Conservation (phyloP, 1,140 invertebrate species). For the Lasioglossum baleicum region DNA sequence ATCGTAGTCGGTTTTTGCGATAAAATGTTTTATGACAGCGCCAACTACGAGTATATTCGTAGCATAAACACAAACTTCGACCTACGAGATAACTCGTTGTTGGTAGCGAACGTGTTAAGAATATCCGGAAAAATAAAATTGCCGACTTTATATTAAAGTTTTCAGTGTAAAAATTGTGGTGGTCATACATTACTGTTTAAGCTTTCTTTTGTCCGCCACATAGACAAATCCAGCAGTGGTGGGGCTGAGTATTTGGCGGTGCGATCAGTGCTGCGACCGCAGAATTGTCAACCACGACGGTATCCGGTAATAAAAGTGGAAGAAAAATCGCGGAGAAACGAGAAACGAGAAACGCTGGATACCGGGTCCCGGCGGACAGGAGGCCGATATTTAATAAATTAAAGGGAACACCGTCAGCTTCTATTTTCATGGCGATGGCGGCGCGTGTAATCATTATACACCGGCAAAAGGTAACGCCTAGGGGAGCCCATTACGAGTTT, state of each 20-base stretch:
- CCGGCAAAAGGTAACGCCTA: constrained; percentile 54
- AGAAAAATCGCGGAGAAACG: not conserved
- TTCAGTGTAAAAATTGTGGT: no score
- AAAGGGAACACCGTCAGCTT: constrained; percentile 31
- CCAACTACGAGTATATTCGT: no score
- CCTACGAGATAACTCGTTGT: no score
- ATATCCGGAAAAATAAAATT: no score
- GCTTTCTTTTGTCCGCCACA: no score
- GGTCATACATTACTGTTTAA: no score
- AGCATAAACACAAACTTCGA: no score
- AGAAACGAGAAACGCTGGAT: not conserved
- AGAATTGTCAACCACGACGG: not conserved
- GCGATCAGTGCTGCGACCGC: not conserved
- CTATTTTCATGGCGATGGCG: constrained; percentile 42
- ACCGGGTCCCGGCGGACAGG: not conserved
- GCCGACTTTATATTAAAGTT: no score
- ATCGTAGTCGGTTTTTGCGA: no score
- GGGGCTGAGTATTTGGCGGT: not conserved
- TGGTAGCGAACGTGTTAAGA: no score
- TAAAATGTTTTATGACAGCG: no score
- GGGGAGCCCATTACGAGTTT: constrained; percentile 60
- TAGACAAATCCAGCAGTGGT: not conserved
- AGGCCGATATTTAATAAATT: constrained; percentile 36
- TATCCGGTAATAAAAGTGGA: not conserved
- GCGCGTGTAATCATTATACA: constrained; percentile 57